These are phyloP conservation scores for Prinia subflava DNA, from an alignment of 2,113 vertebrate species.

Conservation along the genomic window DNA sequence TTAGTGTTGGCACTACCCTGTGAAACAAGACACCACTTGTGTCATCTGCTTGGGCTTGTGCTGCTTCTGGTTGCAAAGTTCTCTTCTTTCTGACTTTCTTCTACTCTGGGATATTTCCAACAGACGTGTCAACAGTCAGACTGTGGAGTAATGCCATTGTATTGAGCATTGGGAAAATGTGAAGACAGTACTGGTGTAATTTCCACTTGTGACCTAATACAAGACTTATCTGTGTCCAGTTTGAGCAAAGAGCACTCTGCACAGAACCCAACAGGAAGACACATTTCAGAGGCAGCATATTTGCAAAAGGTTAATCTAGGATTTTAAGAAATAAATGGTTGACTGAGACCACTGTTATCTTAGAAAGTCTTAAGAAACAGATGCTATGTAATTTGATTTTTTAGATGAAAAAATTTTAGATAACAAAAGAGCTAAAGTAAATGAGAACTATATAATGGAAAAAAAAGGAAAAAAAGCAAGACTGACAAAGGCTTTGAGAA, in stretches of 20 bases:
- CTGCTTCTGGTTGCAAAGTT: neutral
- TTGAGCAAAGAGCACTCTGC: neutral
- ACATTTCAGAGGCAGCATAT: neutral
- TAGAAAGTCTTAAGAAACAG: neutral
- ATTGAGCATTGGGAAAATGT: neutral
- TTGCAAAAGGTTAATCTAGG: slow-evolving; percentile 2
- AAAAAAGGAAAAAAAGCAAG: neutral
- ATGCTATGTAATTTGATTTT: slow-evolving; percentile 14
- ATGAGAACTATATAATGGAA: slow-evolving; percentile 11
- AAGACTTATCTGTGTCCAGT: neutral
- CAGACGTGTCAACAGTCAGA: neutral
- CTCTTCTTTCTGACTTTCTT: neutral
- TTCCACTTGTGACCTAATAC: neutral
- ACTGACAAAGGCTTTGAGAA: slow-evolving; percentile 3
- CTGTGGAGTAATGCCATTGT: neutral
- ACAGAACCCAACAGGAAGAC: neutral
- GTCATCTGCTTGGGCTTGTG: neutral
- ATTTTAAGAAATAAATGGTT: slow-evolving; percentile 5
- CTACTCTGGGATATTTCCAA: neutral
- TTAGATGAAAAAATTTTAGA: slow-evolving; percentile 11
- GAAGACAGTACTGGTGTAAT: neutral
- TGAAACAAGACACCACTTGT: neutral
- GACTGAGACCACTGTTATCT: neutral
- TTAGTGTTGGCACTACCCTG: neutral
- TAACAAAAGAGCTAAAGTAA: slow-evolving; percentile 21